These are phyloP conservation scores for Aphrophora alni DNA, from an alignment of 2,888 invertebrate genomes.

Conservation along the genomic window DNA sequence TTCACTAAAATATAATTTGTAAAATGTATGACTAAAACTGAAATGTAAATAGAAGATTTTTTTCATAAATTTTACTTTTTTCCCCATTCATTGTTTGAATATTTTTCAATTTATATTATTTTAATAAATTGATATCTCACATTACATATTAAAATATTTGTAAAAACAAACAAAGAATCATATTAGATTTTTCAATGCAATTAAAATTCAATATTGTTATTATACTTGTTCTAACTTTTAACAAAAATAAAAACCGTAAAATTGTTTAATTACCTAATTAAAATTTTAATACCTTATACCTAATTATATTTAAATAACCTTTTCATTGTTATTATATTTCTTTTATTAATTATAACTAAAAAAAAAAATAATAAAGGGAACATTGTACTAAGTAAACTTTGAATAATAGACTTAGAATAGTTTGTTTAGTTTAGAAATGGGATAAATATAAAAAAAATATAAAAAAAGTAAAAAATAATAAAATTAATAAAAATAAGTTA, in stretches of 20 bases:
- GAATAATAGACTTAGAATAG: background rate
- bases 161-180: background rate
- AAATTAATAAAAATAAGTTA: background rate
- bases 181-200: too few relatives aligned
- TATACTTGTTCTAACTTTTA: too few relatives aligned
- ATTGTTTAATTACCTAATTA: too few relatives aligned
- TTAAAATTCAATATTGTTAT: too few relatives aligned
- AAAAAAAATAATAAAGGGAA: background rate
- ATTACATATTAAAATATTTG: background rate
- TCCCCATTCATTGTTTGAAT: background rate
- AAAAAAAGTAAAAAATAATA: background rate
- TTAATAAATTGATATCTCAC: background rate
- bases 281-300: too few relatives aligned
- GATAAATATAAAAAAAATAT: background rate
- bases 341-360: background rate
- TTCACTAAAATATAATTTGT: background rate
- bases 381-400: background rate
- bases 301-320: too few relatives aligned
- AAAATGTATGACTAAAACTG: background rate
- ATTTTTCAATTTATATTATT: background rate
- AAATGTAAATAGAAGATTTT: background rate
- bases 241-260: too few relatives aligned
- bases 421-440: background rate
- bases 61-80: background rate
- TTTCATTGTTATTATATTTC: too few relatives aligned